A percentile compares a stretch with the other conserved stretches of the same genome.
These are phyloP conservation scores for Watsonalla cultraria DNA, from an alignment of 2,888 invertebrate species.

Conservation along the genomic window DNA sequence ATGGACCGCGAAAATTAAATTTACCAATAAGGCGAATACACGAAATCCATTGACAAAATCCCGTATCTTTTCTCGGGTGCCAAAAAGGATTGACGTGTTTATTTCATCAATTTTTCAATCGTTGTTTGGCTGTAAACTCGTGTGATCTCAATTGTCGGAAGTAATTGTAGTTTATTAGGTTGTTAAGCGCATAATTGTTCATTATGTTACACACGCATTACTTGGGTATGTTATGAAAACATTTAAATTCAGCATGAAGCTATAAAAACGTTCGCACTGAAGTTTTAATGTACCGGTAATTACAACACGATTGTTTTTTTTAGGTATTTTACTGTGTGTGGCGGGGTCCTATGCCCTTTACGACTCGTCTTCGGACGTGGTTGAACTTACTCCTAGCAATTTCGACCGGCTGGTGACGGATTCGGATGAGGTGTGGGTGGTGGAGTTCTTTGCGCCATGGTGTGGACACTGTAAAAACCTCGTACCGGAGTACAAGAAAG, in stretches of 20 bases:
- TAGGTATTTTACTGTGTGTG: slow-evolving; percentile 59
- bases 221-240: slow-evolving; percentile 63
- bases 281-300: slow-evolving; percentile 31
- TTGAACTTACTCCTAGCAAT: slow-evolving; percentile 91
- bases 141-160: slow-evolving; percentile 31
- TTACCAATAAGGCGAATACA: slow-evolving; percentile 56
- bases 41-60: slow-evolving; percentile 69
- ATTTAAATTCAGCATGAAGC: slow-evolving; percentile 38
- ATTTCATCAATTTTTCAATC: slow-evolving; percentile 18
- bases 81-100: slow-evolving; percentile 64
- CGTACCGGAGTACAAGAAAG: slow-evolving; percentile 95
- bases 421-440: slow-evolving; percentile 94
- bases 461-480: slow-evolving; percentile 94
- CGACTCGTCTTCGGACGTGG: slow-evolving; percentile 85
- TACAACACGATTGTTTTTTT: slow-evolving; percentile 17
- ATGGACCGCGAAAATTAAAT: slow-evolving; percentile 31
- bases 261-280: slow-evolving; percentile 18
- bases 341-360: slow-evolving; percentile 76
- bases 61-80: slow-evolving; percentile 19
- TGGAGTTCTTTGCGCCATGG: slow-evolving; percentile 99
- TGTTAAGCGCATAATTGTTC: slow-evolving; percentile 34
- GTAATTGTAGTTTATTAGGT: slow-evolving; percentile 24
- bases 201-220: slow-evolving; percentile 53
- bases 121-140: slow-evolving; percentile 24
- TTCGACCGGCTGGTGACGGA: slow-evolving; percentile 91